These are phyloP conservation scores for Crocidura indochinensis DNA, from an alignment of 2,797 vertebrate species.

Conservation along the genomic window DNA sequence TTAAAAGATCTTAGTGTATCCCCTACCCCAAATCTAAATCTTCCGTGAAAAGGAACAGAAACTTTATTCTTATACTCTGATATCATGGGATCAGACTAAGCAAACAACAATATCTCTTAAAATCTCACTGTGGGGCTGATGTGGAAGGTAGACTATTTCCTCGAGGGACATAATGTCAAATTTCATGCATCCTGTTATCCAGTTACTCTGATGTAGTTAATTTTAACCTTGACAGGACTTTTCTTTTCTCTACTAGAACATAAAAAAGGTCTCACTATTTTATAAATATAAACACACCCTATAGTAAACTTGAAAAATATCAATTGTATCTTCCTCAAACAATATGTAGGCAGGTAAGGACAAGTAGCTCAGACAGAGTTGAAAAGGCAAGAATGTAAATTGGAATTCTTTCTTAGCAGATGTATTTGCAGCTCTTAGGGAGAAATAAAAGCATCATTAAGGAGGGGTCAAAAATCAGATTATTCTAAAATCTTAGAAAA, in stretches of 20 bases:
- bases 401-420: not conserved
- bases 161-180: not conserved
- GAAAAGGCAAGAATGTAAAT: not conserved
- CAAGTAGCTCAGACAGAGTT: not conserved
- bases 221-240: not conserved
- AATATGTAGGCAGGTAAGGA: not conserved
- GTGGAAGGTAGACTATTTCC: not conserved
- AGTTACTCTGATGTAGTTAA: not conserved
- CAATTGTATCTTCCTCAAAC: not conserved
- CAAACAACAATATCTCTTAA: not conserved
- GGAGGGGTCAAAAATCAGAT: fast-evolving
- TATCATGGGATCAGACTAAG: too few species aligned
- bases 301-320: not conserved
- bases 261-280: not conserved
- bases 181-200: not conserved
- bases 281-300: not conserved
- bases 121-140: not conserved
- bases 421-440: too few species aligned
- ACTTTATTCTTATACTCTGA: not conserved
- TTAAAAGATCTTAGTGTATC: not conserved
- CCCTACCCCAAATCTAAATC: not conserved
- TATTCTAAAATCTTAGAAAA: not conserved
- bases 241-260: not conserved
- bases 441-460: fast-evolving
- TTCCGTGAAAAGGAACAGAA: not conserved